These are phyloP conservation scores for Echinarachnius parma DNA, from an alignment of 53 echinoderm and acorn worm genomes.

Conservation along the genomic window DNA sequence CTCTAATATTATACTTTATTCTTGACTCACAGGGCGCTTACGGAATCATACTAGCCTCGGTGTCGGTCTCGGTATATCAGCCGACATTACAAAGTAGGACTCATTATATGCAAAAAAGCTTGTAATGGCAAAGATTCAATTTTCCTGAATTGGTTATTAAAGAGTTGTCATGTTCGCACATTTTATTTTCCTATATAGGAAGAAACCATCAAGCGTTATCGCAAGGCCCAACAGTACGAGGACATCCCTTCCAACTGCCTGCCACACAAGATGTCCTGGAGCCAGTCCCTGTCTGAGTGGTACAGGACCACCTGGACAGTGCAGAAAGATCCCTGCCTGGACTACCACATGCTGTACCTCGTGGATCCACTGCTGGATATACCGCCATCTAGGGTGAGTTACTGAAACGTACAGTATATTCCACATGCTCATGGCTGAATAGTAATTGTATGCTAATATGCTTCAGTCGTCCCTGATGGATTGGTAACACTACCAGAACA, in stretches of 20 bases:
- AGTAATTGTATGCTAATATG: no score
- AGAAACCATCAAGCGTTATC: slow-evolving; percentile 47
- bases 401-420: not conserved
- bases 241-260: slow-evolving; percentile 41
- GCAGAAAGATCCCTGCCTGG: slow-evolving; percentile 41
- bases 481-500: not conserved
- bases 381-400: slow-evolving; percentile 58
- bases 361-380: slow-evolving; percentile 72
- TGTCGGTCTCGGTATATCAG: no score
- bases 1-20: no score
- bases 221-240: slow-evolving; percentile 16
- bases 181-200: slow-evolving; percentile 21
- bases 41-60: no score
- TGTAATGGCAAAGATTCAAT: not conserved
- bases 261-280: slow-evolving; percentile 61
- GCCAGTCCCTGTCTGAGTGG: slow-evolving; percentile 46
- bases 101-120: no score
- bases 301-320: slow-evolving; percentile 34
- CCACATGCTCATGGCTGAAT: no score
- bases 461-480: no score
- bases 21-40: no score
- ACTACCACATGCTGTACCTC: slow-evolving; percentile 43
- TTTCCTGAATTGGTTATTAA: not conserved
- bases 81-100: no score
- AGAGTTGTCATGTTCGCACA: not conserved